Percentiles rank a stretch among this genome's conserved stretches.
phyloP scores from a whole-genome alignment of 2,888 invertebrate genomes.

The Lithophane semibrunnea region DNA sequence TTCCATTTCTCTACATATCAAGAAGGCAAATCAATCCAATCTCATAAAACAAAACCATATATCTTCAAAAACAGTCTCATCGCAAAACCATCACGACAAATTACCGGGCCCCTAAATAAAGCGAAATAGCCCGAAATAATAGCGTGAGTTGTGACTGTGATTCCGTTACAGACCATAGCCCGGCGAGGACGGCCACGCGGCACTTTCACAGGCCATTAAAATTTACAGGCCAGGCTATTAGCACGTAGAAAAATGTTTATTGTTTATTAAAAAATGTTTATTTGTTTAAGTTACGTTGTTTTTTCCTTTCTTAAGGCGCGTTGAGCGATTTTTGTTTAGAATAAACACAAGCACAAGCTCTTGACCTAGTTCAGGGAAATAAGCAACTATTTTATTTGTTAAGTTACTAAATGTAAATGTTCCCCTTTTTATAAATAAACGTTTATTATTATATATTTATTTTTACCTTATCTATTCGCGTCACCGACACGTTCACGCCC shows the following conservation, averaged over 20 bases:
- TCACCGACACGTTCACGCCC: too few relatives aligned
- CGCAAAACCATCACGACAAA: conserved; percentile 35
- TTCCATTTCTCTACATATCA: neutral
- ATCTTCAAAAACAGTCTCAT: conserved; percentile 7
- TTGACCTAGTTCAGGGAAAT: too few relatives aligned
- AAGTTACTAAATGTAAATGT: too few relatives aligned
- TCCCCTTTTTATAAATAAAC: too few relatives aligned
- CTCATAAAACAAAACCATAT: conserved; percentile 14
- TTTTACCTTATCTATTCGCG: too few relatives aligned
- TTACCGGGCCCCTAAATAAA: conserved; percentile 17
- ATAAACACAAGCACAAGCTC: too few relatives aligned
- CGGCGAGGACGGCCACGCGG: conserved; percentile 15
- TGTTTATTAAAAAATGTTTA: conserved; percentile 45
- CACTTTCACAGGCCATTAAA: conserved; percentile 55
- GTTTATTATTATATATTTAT: too few relatives aligned
- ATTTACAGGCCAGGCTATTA: conserved; percentile 39
- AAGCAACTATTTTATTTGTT: too few relatives aligned
- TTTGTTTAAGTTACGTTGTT: neutral
- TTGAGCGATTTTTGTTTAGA: too few relatives aligned
- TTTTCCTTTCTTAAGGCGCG: neutral
- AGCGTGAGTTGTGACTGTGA: conserved; percentile 30
- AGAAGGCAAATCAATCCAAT: neutral
- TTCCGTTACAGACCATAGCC: conserved; percentile 19
- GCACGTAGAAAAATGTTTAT: conserved; percentile 37
- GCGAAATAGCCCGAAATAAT: conserved; percentile 45